Evolutionary conservation across 2,797 vertebrate species (phyloP), one percentile per base, ranked within the genome.

Genomic region (Echiichthys vipera): DNA sequence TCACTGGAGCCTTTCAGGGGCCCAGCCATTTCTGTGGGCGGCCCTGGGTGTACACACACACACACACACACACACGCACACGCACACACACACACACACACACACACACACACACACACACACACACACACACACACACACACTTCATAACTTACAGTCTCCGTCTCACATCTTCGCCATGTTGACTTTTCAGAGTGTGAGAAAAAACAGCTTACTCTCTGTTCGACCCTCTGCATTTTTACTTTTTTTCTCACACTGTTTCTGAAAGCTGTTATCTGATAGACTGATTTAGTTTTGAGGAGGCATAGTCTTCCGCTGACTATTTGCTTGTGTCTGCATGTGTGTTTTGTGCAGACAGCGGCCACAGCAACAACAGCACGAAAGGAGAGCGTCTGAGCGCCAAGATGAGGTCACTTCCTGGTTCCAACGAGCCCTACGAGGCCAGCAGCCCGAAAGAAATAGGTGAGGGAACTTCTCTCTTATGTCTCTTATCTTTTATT

Each of bases 401-500:
- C 85, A 97, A 91, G 88, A 92, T 98, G 79, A 96, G 92, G 90
- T 90, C 94, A 73, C 94, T 99, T 81, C 96, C 97, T 61, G 95
- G 91, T 80, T 90, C 95, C 80, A 94, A 91, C 39, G 97, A 98
- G 75, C 96, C 96, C 7, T 99, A 98, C 51, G 97, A 98, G 93
- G 93, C 94, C 64, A 98, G 95, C 84, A 84, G 84, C 78, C 93
- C 83, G 45, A 96, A 95, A 92, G 96, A 99, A 87, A 94, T 97
- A 75, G 98, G 98, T 95, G 93, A 96, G 95, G 89, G 78, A 14
- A 20, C 27, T 0, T 34, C 5, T 12, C 7, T 25, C 18, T 29
- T 4, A n/a, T n/a, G n/a, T n/a, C n/a, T n/a, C n/a, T n/a, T n/a
- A n/a, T n/a, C n/a, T n/a, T n/a, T n/a, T n/a, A n/a, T n/a, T n/a